Evolutionary conservation across 2,888 invertebrate species (phyloP).

Genomic region (Eudasyphora cyanicolor): DNA sequence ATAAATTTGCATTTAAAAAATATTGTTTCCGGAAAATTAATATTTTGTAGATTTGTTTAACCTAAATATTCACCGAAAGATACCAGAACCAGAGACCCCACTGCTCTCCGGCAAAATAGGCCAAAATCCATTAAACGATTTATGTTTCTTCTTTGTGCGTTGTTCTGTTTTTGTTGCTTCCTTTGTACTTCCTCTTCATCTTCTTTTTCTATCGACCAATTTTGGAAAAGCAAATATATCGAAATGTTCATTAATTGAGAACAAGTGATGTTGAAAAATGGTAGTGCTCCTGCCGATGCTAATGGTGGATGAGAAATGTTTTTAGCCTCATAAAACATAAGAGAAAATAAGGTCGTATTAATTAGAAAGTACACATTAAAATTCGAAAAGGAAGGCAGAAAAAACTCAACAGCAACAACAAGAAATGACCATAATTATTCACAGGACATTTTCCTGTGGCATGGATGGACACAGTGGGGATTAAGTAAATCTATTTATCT

Average conservation of each 20-base stretch:
- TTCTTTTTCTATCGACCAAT: not conserved
- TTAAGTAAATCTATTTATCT: not conserved
- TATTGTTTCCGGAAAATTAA: not conserved
- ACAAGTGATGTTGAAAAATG: conserved; percentile 24
- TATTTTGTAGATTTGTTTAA: no score
- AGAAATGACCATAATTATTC: not conserved
- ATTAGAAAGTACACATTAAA: conserved; percentile 8
- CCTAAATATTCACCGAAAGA: no score
- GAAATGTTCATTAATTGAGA: conserved; percentile 19
- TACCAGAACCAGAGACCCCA: no score
- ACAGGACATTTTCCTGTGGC: not conserved
- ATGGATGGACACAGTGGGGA: not conserved
- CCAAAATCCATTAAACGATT: conserved; percentile 1
- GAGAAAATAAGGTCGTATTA: conserved; percentile 20
- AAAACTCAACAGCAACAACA: not conserved
- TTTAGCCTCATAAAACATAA: not conserved
- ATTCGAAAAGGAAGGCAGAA: not conserved
- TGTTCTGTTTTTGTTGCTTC: not conserved
- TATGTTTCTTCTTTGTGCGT: not conserved
- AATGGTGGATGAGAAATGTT: not conserved
- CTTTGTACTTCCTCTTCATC: not conserved
- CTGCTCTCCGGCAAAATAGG: not conserved
- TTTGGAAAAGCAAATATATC: not conserved
- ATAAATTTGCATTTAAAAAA: not conserved
- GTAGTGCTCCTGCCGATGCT: not conserved